A percentile compares a stretch with the other conserved stretches of the same genome.
phyloP scores from a whole-genome alignment of 2,797 vertebrate species.

The Crenuchus spilurus region DNA sequence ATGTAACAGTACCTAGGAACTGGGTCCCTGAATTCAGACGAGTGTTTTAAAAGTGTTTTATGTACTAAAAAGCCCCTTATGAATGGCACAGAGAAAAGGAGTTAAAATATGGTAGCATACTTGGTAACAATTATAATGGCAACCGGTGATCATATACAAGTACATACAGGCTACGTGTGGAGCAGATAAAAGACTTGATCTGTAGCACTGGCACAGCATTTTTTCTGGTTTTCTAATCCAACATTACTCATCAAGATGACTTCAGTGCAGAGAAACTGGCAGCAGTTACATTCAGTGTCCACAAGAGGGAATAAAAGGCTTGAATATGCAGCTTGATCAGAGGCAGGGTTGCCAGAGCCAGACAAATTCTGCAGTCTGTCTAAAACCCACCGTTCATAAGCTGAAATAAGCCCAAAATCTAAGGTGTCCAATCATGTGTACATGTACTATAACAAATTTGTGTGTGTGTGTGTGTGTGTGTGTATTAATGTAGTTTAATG shows the following conservation, averaged over 20 bases:
- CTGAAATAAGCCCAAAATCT: no score
- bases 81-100: background rate
- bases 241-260: background rate
- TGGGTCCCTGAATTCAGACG: background rate
- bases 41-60: no score
- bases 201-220: background rate
- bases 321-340: background rate
- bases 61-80: background rate
- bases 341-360: background rate
- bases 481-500: no score
- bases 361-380: background rate
- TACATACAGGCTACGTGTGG: background rate
- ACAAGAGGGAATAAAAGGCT: conserved; percentile 9
- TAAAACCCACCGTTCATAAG: no score
- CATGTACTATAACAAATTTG: no score
- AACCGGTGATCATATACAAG: background rate
- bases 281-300: conserved; percentile 27
- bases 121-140: background rate
- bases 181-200: background rate
- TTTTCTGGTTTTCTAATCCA: background rate
- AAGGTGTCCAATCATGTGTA: no score
- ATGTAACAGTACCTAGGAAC: background rate
- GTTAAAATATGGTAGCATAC: background rate
- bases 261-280: background rate
- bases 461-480: no score